phyloP scores from a whole-genome alignment of 2,113 vertebrate species.

The Myotis yumanensis region DNA sequence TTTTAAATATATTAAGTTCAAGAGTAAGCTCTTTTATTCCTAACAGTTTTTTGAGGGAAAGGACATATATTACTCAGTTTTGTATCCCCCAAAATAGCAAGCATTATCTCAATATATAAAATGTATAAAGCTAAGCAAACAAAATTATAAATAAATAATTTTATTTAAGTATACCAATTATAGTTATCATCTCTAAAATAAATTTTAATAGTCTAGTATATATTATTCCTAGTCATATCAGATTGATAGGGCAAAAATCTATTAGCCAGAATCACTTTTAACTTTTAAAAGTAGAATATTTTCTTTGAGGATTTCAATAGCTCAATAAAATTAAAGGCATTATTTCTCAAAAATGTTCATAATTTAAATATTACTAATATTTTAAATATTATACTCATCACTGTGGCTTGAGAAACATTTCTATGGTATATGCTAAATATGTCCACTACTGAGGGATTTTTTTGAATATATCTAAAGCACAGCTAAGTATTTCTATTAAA shows the following conservation, averaged over 20 bases:
- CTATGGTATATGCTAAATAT: neutral
- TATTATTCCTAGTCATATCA: neutral
- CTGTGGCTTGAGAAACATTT: neutral
- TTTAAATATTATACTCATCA: neutral
- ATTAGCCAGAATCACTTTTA: neutral
- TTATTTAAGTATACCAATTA: neutral
- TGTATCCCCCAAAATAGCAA: neutral
- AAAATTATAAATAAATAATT: slow-evolving; percentile 40
- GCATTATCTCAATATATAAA: neutral
- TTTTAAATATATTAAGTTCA: neutral
- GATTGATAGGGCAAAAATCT: neutral
- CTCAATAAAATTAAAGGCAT: neutral
- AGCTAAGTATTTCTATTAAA: neutral
- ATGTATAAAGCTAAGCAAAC: neutral
- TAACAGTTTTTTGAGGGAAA: neutral
- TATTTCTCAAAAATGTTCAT: neutral
- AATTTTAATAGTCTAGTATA: neutral
- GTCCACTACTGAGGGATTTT: neutral
- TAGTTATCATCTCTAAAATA: neutral
- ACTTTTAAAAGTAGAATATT: slow-evolving; percentile 9
- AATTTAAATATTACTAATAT: neutral
- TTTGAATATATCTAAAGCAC: neutral
- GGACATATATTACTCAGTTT: neutral
- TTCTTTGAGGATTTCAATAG: neutral
- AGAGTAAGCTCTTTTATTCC: neutral